Evolutionary conservation across 2,113 vertebrate species (phyloP).

Genomic region (Trichechus manatus): DNA sequence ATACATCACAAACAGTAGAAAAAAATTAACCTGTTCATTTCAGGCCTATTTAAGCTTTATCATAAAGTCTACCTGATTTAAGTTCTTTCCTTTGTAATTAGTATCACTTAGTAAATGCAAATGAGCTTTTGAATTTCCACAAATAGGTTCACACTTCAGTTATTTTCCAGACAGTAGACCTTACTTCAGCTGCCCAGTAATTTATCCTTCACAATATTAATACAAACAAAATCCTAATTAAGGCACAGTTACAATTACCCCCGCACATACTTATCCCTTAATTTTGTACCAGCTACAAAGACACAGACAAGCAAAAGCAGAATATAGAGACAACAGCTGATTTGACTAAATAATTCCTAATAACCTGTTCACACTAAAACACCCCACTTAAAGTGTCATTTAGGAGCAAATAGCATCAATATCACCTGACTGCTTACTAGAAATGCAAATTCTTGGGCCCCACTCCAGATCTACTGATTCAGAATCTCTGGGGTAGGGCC

Average conservation of each 20-base stretch:
- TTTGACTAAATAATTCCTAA: constrained; percentile 46
- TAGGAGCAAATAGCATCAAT: not conserved
- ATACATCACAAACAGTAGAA: constrained; percentile 42
- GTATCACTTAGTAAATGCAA: constrained; percentile 54
- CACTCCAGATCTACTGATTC: constrained; percentile 27
- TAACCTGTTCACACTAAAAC: not conserved
- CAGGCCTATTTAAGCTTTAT: constrained; percentile 45
- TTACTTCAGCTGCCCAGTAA: constrained; percentile 47
- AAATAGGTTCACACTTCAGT: constrained; percentile 27
- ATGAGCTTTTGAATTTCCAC: constrained; percentile 40
- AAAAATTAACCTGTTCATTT: constrained; percentile 56
- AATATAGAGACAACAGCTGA: not conserved
- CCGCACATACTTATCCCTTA: constrained; percentile 36
- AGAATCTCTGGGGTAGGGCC: not conserved
- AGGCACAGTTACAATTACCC: constrained; percentile 37
- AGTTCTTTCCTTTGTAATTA: constrained; percentile 46
- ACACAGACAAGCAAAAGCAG: constrained; percentile 31
- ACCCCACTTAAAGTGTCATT: not conserved
- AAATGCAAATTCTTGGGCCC: constrained; percentile 43
- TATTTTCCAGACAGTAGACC: constrained; percentile 55
- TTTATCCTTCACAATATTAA: constrained; percentile 52
- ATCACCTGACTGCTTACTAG: not conserved
- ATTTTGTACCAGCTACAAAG: constrained; percentile 16
- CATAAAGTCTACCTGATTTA: constrained; percentile 10
- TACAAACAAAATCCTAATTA: constrained; percentile 67